Base-by-base conservation (phyloP, 2,888 invertebrate genomes). In the Ennomos erosarius region DNA sequence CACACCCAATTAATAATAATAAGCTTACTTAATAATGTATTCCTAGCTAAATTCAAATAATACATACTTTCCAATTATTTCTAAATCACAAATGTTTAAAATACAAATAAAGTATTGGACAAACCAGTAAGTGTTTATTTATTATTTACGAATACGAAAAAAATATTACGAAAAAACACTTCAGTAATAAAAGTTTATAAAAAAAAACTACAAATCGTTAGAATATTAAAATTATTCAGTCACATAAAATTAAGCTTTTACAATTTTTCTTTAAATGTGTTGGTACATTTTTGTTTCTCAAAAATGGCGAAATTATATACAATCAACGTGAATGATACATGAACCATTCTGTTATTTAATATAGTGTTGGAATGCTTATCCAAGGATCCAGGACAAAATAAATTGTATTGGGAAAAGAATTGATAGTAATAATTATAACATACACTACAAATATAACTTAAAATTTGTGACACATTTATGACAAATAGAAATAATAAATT, bases 21-120 rank as follows among this genome's bases (percentile, higher is more conserved):
- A 33, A 43, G 26, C n/a, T 43, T 33, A 16, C 11, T 33, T 44
- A 44, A 44, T 33, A 43, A 26, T 26, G 26, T 26, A 26, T 26
- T 26, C 26, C 6, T 26, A 26, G 6, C 26, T 26, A 26, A 6
- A 26, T 6, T 5, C 44, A 44, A 44, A 2, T 44, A 40, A 13
- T 34, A 33, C 11, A 34, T 44, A 9, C 34, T 40, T 39, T 54
- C 39, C 16, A 53, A 40, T 40, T 45, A 55, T 45, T 44, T 5
- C 49, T 55, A 35, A 55, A 55, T 55, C 55, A 55, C 55, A 55
- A 55, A 43, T 38, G n/a, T 43, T 49, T 38, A 40, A 45, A 46
- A 48, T 54, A 54, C 46, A 44, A 44, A 44, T 44, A 44, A 44
- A 11, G 34, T 44, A 46, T 13, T 35, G 6, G 6, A 26, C 26